Evolutionary conservation across 2,888 invertebrate species (phyloP), one percentile per base, ranked within the genome.

Genomic region (Mesorhabditis sp.): DNA sequence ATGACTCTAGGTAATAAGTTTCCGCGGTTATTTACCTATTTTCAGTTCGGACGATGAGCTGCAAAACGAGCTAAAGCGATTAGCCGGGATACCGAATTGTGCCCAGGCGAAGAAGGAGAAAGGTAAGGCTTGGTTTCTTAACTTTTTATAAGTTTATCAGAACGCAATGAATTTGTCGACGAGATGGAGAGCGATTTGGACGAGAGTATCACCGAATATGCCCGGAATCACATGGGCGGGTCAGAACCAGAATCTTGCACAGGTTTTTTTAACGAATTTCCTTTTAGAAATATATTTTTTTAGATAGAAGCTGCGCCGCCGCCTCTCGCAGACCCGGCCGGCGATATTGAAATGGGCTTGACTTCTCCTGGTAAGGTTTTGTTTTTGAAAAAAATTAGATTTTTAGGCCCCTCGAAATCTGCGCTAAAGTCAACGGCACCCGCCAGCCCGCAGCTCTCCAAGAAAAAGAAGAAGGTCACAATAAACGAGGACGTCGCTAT

Each of bases 1-100:
- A 68, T 62, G 68, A 63, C 4, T 64, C 58, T 10, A 71, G 63
- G 63, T 62, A 15, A 15, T 50, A 10, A 13, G 58, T 50, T 50
- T 50, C 10, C 58, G n/a, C 7, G 58, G n/a, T 50, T 10, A 13
- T 50, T 13, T 10, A n/a, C n/a, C n/a, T 50, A 45, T 45, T 63
- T 76, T 71, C 74, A 82, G 82, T 68, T 80, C 80, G 44, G 82
- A 82, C 64, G 82, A 82, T 63, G 82, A 82, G 64, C 72, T 81
- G 61, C 79, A 81, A 67, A 65, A 72, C 43, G 72, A 75, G 45
- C 69, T 78, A n/a, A 71, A 71, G 58, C 73, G 76, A 67, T 62
- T 78, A 58, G 79, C 79, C 6, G 79, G 78, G 1, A 73, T 76
- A 7, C 69, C 72, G 63, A 66, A 67, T n/a, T 44, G 66, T 7